Base-by-base conservation (phyloP, 2,113 vertebrate species). In the Stictonetta naevosa region DNA sequence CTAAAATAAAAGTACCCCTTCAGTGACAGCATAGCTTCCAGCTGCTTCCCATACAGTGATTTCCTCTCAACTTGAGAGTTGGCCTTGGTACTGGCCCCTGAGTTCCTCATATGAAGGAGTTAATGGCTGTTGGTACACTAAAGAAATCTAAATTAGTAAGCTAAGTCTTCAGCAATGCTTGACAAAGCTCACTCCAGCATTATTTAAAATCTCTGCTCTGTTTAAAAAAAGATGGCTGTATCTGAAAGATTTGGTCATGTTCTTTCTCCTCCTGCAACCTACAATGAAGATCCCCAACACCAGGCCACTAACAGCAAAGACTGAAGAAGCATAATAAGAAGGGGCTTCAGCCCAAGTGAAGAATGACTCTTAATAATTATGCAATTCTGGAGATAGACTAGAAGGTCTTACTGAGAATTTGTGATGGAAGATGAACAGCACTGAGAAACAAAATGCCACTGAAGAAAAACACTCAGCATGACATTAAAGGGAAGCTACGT, bases 121-220 rank as follows among this genome's bases (percentile, higher is more conserved):
- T 75, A 92, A 78, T 58, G 34, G 10, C 42, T 90, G 8, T 67
- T 80, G 42, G 36, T 31, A 72, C 80, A 6, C 5, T 23, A 78
- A 75, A 90, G 44, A 86, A 92, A 88, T 40, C 33, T 71, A 96
- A 81, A 93, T 52, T 68, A 77, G 31, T 34, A 90, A 78, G 33
- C 33, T 67, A 81, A 80, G 38, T 40, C 69, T 84, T 48, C 56
- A 81, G 52, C 25, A 77, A 67, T 3, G 2, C 19, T 85, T 79
- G 44, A 79, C 62, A 92, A 86, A 92, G 67, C 38, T 74, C 26
- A 21, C 26, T 71, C 42, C 59, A 86, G 8, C 58, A 44, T 81
- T 59, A 68, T 44, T 50, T 59, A 71, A 83, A 83, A 77, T 55
- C 28, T 83, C 58, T 72, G 58, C 21, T 60, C 38, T 56, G 8